These are phyloP conservation scores for Mareca penelope DNA, from an alignment of 2,797 vertebrate genomes.

Conservation along the genomic window DNA sequence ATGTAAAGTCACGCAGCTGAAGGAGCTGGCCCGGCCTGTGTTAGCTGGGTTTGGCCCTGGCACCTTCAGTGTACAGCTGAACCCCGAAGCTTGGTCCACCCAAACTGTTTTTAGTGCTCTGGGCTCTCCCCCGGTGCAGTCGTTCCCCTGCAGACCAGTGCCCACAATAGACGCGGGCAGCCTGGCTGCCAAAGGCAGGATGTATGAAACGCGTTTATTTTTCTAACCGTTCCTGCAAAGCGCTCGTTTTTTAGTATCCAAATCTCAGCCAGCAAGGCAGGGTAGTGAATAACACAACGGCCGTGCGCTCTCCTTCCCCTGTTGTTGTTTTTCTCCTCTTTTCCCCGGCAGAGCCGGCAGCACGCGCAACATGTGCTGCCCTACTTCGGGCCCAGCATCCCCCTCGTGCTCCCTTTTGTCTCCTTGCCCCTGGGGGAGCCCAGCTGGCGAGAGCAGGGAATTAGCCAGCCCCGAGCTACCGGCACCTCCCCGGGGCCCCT, in stretches of 20 bases:
- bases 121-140: neutral
- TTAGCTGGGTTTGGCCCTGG: neutral
- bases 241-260: neutral
- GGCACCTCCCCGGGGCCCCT: slow-evolving; percentile 68
- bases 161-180: rapidly evolving
- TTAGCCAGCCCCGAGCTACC: slow-evolving; percentile 65
- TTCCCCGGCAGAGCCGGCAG: neutral
- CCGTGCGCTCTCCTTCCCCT: neutral
- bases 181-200: neutral
- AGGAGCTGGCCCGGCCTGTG: neutral
- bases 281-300: neutral
- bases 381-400: slow-evolving; percentile 60
- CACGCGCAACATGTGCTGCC: slow-evolving; percentile 60
- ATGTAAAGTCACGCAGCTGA: neutral
- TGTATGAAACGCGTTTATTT: neutral
- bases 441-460: slow-evolving; percentile 79
- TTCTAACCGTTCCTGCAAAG: neutral
- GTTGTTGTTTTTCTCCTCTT: neutral
- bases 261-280: neutral
- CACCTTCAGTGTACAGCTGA: neutral
- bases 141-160: neutral
- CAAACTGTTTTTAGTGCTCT: neutral
- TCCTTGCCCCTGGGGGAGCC: slow-evolving; percentile 69
- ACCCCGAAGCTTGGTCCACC: neutral
- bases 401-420: slow-evolving; percentile 72